Conservation (phyloP, 2,113 vertebrate species). For the Archocentrus centrarchus region DNA sequence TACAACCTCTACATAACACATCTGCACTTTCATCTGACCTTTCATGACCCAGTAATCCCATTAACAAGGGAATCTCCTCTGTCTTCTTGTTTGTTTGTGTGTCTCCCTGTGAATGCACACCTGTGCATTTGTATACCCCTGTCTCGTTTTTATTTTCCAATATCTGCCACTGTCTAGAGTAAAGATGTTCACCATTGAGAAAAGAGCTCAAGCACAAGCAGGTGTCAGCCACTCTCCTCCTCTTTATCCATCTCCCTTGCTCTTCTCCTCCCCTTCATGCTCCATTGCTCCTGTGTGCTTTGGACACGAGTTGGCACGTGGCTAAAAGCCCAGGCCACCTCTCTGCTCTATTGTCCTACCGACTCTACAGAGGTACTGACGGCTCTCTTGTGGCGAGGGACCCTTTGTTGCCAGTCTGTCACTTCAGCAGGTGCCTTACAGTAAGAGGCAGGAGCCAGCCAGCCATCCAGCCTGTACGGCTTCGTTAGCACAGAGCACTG, state of each 20-base stretch:
- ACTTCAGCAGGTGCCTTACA: conserved; percentile 83
- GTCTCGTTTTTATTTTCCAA: conserved; percentile 31
- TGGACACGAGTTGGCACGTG: conserved; percentile 74
- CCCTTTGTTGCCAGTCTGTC: conserved; percentile 77
- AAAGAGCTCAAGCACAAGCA: conserved; percentile 74
- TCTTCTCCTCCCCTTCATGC: conserved; percentile 48
- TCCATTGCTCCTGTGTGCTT: conserved; percentile 53
- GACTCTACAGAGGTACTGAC: conserved; percentile 64
- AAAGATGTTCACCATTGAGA: conserved; percentile 49
- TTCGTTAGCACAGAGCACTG: conserved; percentile 67
- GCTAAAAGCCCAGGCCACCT: conserved; percentile 77
- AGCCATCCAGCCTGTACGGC: conserved; percentile 52
- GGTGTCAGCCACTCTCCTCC: conserved; percentile 61
- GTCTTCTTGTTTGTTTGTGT: conserved; percentile 6
- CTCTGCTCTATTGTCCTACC: conserved; percentile 73
- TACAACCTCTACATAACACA: conserved; percentile 27
- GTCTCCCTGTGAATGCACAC: conserved; percentile 27
- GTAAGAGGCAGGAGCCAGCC: conserved; percentile 72
- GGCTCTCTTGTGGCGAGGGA: conserved; percentile 61
- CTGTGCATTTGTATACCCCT: conserved; percentile 53
- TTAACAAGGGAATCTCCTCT: conserved; percentile 31
- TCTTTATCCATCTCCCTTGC: conserved; percentile 38
- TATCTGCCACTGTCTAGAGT: not conserved
- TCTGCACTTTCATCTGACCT: conserved; percentile 33
- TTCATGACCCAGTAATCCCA: conserved; percentile 29